Conservation (phyloP, 2,797 vertebrate species). For the Champsocephalus gunnari region DNA sequence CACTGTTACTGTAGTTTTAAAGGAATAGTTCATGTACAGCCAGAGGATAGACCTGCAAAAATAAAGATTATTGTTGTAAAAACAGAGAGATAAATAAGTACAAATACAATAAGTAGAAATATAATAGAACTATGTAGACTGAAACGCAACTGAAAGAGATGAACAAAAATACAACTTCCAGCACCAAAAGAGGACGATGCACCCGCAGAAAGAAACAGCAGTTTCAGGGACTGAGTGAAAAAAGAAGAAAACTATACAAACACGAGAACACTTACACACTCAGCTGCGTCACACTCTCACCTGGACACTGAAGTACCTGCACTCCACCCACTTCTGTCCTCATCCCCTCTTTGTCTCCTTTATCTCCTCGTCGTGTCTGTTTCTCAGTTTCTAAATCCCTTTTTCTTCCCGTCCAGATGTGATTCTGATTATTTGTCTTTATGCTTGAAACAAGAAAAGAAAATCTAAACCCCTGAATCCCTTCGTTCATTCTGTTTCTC, state of each 20-base stretch:
- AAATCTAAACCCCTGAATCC: background rate
- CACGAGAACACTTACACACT: conserved; percentile 58
- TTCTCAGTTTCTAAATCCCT: conserved; percentile 34
- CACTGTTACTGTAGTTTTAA: conserved; percentile 78
- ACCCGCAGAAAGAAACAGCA: conserved; percentile 24
- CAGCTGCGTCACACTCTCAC: conserved; percentile 56
- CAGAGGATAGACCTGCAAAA: conserved; percentile 44
- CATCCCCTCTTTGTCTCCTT: conserved; percentile 14
- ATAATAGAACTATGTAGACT: conserved; percentile 22
- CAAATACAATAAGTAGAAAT: conserved; percentile 33
- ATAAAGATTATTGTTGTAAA: conserved; percentile 44
- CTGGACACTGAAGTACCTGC: conserved; percentile 61
- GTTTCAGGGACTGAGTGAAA: conserved; percentile 53
- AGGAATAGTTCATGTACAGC: conserved; percentile 63
- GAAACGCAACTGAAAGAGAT: conserved; percentile 45
- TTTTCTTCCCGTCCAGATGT: conserved; percentile 29
- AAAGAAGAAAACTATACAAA: conserved; percentile 31
- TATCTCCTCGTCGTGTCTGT: conserved; percentile 34
- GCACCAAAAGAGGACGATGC: conserved; percentile 30
- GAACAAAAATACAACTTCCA: background rate
- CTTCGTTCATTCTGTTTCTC: conserved; percentile 58
- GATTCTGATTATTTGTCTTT: conserved; percentile 63
- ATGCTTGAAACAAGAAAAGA: conserved; percentile 52
- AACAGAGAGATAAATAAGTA: conserved; percentile 22
- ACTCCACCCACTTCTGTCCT: conserved; percentile 38